These are phyloP conservation scores for Acromyrmex heyeri DNA, from an alignment of 1,140 invertebrate species.

Conservation along the genomic window DNA sequence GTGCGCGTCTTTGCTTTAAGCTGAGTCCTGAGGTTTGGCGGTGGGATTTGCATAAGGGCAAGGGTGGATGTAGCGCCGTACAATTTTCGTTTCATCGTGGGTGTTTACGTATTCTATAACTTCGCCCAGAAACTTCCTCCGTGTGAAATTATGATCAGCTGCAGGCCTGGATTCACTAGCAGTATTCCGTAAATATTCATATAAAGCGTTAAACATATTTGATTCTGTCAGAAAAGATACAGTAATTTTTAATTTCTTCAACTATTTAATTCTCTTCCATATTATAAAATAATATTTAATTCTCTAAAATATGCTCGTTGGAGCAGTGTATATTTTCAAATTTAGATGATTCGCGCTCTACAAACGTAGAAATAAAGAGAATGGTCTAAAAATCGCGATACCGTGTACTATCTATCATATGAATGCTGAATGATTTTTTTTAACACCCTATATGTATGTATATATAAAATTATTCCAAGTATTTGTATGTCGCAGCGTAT, in stretches of 20 bases:
- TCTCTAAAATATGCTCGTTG: background rate
- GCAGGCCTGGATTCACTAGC: slow-evolving; percentile 56
- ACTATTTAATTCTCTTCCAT: background rate
- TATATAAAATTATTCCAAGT: slow-evolving; percentile 28
- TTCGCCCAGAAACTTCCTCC: slow-evolving; percentile 64
- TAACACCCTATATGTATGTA: background rate
- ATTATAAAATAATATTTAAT: no score
- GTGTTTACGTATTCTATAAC: slow-evolving; percentile 74
- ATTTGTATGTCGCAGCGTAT: slow-evolving; percentile 17
- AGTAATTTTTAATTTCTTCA: slow-evolving; percentile 21
- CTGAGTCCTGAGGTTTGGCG: slow-evolving; percentile 59
- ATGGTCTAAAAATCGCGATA: no score
- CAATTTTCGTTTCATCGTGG: slow-evolving; percentile 74
- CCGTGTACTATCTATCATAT: no score
- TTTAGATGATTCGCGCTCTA: no score
- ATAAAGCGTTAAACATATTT: slow-evolving; percentile 45
- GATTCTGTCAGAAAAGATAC: slow-evolving; percentile 7
- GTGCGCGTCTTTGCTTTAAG: slow-evolving; percentile 61
- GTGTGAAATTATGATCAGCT: slow-evolving; percentile 70
- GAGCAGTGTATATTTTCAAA: no score
- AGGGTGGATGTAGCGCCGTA: slow-evolving; percentile 67
- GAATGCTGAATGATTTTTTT: no score
- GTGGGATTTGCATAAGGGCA: slow-evolving; percentile 70
- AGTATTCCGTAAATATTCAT: slow-evolving; percentile 54
- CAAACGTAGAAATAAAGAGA: no score